Evolutionary conservation across 2,113 vertebrate species (phyloP).

Genomic region (Genyomyrus donnyi): DNA sequence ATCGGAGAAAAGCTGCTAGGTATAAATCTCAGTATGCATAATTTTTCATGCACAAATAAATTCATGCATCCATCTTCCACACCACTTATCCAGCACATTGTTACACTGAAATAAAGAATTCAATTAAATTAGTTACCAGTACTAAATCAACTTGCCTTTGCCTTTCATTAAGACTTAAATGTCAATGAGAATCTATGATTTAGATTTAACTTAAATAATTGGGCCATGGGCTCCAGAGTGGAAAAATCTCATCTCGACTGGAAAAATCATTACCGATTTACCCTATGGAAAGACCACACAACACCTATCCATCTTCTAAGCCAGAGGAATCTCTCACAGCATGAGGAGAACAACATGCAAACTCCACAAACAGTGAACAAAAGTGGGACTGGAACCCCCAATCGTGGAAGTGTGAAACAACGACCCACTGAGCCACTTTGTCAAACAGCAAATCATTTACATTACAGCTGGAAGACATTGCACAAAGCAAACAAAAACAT

Average conservation of each 20-base stretch:
- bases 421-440: background rate
- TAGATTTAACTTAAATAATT: background rate
- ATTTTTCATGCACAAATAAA: background rate
- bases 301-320: background rate
- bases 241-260: background rate
- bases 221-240: background rate
- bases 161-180: conserved; percentile 2
- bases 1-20: background rate
- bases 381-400: background rate
- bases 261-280: background rate
- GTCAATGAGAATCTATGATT: conserved; percentile 1
- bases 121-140: background rate
- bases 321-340: background rate
- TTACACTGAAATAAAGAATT: background rate
- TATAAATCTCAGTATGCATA: background rate
- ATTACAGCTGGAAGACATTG: background rate
- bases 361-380: background rate
- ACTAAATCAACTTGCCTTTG: background rate
- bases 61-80: background rate
- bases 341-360: background rate
- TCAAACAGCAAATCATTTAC: background rate
- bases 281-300: background rate
- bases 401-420: background rate
- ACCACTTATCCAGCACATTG: background rate
- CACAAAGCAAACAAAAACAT: background rate